Conservation (phyloP, 2,113 vertebrate genomes). For the Malurus alboscapulatus region DNA sequence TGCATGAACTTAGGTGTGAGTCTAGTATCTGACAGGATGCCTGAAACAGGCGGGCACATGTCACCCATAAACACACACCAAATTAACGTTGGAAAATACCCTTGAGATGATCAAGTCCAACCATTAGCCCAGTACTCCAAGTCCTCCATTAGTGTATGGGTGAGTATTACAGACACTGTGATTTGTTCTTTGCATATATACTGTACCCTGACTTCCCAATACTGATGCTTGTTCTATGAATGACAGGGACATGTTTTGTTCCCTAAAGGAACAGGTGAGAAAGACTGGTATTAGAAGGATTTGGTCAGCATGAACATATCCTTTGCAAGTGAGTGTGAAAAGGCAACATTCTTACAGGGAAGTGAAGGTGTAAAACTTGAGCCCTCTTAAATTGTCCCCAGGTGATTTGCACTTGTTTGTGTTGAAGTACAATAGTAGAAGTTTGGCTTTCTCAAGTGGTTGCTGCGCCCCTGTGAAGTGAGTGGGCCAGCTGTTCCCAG, state of each 20-base stretch:
- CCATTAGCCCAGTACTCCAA: neutral
- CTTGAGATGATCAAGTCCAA: accelerated
- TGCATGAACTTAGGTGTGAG: accelerated
- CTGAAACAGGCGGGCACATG: neutral
- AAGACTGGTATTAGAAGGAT: neutral
- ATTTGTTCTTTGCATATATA: neutral
- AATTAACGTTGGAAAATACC: neutral
- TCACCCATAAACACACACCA: neutral
- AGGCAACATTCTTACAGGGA: neutral
- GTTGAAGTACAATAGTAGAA: accelerated
- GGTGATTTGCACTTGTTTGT: neutral
- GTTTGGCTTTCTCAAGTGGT: neutral
- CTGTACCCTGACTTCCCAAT: neutral
- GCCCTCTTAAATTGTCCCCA: neutral
- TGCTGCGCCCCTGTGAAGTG: neutral
- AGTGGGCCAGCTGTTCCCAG: neutral
- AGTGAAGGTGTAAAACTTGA: neutral
- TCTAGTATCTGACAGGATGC: neutral
- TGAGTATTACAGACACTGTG: neutral
- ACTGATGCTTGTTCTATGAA: neutral
- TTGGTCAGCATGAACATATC: neutral
- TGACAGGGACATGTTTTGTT: accelerated
- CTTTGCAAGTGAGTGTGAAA: neutral
- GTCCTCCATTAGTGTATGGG: accelerated
- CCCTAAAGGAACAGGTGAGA: neutral